Evolutionary conservation across 2,113 vertebrate species (phyloP), one percentile per base, ranked within the genome.

Genomic region (Eidolon helvum): DNA sequence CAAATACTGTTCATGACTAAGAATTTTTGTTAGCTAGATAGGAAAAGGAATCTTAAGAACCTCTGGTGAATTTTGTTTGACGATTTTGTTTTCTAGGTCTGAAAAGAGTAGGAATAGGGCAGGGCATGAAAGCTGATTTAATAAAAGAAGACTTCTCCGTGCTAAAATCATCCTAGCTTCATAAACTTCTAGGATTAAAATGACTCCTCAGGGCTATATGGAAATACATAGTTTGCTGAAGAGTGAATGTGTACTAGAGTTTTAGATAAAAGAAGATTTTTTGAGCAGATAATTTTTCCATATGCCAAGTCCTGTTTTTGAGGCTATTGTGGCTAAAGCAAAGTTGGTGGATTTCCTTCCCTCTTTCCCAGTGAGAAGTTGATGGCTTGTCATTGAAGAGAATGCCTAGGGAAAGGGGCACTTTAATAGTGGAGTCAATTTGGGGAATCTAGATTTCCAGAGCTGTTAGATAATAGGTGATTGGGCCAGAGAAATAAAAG

Each of bases 401-500:
- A 93, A 35, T 94, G 28, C 48, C 45, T 92, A 50, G 24, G 28
- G 57, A 80, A 84, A 55, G 68, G 68, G 69, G 9, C 24, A 22
- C 59, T 33, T 57, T 74, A 68, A 18, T 87, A 63, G 11, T 79
- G 43, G 59, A 84, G 43, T 77, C 53, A 50, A 1, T 68, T 28
- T 24, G 16, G 55, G 24, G 28, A 30, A 33, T 26, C 68, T 2
- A 45, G 79, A 90, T 94, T 92, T 96, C 28, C 40, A 74, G 18
- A 82, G 61, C 30, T 97, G 43, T 84, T 91, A 92, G 71, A n/a
- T 87, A 97, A 53, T 18, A 95, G 78, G 55, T 86, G 78, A 59
- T 77, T 88, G 59, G 40, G 26, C 14, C 53, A 91, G 48, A 63
- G 63, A 94, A 87, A 59, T 66, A 59, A 63, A 83, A 84, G 11